Evolutionary conservation across 53 echinoderm and acorn worm species (phyloP), one percentile per base, ranked within the genome.

Genomic region (Mesocentrotus franciscanus): DNA sequence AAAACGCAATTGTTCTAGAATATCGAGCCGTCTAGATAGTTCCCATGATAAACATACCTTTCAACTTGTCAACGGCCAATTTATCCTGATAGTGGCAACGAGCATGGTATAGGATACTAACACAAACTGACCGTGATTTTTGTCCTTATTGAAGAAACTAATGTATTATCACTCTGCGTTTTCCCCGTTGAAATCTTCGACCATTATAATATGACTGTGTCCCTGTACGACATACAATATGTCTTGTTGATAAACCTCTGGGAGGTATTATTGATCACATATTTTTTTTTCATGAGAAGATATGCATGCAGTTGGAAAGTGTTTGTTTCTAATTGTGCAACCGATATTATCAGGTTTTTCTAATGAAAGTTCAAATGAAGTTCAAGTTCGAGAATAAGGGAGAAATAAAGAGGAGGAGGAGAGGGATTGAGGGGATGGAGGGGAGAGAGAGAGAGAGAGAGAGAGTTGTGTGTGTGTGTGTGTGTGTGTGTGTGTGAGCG

Each of bases 291-390:
- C 27, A 1, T 12, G 11, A 27, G 58, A 15, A 55, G 7, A 24
- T 10, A 58, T 57, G 26, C 27, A 56, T 42, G 81, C 35, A 55
- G 58, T 27, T 87, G 12, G 87, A 58, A 49, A 57, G 87, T 87
- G 81, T 87, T 87, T 87, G 29, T 87, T 26, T 87, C 87, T 87
- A 87, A 87, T 87, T 87, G 87, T 3, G 58, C 27, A 58, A 87
- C 58, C 87, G 58, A 87, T 87, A 56, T 59, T 58, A 85, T 58
- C 27, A n/a, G 57, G 11, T 58, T 85, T 58, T 87, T 87, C 87
- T 27, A 27, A 87, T 87, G 87, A 57, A 87, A 57, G 29, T 59
- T 29, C 15, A 87, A 27, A 56, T n/a, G 57, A 57, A 27, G n/a
- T 57, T 10, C 14, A 87, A 87, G 58, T 7, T 87, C 29, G 24